Conservation (phyloP, 2,888 invertebrate species). For the Ormyrus pomaceus region DNA sequence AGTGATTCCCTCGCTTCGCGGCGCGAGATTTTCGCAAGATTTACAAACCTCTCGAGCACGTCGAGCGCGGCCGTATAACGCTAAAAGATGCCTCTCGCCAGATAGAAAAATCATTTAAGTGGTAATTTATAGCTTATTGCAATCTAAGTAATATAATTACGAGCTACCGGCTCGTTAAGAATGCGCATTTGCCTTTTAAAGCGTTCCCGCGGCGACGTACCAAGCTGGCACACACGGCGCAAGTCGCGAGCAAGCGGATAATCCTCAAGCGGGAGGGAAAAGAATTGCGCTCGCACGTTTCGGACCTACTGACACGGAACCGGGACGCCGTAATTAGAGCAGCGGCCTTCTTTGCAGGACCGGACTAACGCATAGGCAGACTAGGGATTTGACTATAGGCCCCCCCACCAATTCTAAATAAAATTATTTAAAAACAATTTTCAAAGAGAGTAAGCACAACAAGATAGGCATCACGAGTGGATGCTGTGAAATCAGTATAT, state of each 20-base stretch:
- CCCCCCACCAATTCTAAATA: too few relatives aligned
- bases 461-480: too few relatives aligned
- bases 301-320: constrained; percentile 27
- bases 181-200: constrained; percentile 29
- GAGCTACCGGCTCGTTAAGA: constrained; percentile 20
- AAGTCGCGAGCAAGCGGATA: not conserved
- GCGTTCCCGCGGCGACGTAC: not conserved
- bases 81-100: constrained; percentile 14
- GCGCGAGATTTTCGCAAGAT: not conserved
- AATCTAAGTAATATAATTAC: constrained; percentile 27
- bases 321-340: constrained; percentile 20
- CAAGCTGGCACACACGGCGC: not conserved
- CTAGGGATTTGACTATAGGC: too few relatives aligned
- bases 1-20: not conserved
- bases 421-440: too few relatives aligned
- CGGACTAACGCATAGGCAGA: too few relatives aligned
- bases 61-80: not conserved
- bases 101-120: constrained; percentile 45
- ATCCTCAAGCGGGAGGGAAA: not conserved
- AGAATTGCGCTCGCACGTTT: not conserved
- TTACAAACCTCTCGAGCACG: not conserved
- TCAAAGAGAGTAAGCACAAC: too few relatives aligned
- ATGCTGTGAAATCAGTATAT: too few relatives aligned
- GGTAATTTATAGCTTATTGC: constrained; percentile 46
- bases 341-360: not conserved